Conservation (phyloP, 2,888 invertebrate genomes). For the Arge pagana region DNA sequence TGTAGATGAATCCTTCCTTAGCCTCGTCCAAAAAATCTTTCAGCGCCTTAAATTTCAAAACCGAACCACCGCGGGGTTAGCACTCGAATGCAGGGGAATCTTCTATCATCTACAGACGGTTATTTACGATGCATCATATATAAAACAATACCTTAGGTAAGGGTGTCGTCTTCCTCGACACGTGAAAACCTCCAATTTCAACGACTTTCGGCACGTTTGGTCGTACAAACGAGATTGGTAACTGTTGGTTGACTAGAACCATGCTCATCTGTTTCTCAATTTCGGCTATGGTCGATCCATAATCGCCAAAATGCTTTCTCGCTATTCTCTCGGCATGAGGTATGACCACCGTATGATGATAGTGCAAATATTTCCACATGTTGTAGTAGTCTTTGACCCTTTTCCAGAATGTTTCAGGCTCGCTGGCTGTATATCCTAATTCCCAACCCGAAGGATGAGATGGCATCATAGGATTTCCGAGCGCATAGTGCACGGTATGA, state of each 20-base stretch:
- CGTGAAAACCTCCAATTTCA: slow-evolving; percentile 31
- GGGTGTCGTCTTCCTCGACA: slow-evolving; percentile 18
- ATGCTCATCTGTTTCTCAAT: slow-evolving; percentile 40
- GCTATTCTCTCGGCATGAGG: slow-evolving; percentile 20
- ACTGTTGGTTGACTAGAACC: slow-evolving; percentile 35
- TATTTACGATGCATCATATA: neutral
- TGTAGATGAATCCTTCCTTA: slow-evolving; percentile 59
- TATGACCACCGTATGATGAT: neutral
- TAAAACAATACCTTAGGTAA: slow-evolving; percentile 31
- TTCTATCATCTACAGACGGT: neutral
- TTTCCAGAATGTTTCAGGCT: slow-evolving; percentile 14
- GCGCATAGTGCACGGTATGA: slow-evolving; percentile 60
- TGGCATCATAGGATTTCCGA: slow-evolving; percentile 58
- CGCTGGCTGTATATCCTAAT: neutral
- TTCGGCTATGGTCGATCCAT: slow-evolving; percentile 48
- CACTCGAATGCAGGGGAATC: too few relatives aligned
- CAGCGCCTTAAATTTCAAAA: slow-evolving; percentile 40
- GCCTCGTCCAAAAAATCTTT: slow-evolving; percentile 56
- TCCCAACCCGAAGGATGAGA: slow-evolving; percentile 53
- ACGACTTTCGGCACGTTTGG: slow-evolving; percentile 33
- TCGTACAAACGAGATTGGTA: slow-evolving; percentile 29
- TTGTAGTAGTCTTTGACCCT: neutral
- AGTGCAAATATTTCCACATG: neutral
- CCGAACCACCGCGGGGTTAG: neutral
- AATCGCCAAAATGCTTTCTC: slow-evolving; percentile 44